Percentiles rank a stretch among this genome's conserved stretches.
phyloP scores from a whole-genome alignment of 2,888 invertebrate genomes.

The Sipunculus nudus region DNA sequence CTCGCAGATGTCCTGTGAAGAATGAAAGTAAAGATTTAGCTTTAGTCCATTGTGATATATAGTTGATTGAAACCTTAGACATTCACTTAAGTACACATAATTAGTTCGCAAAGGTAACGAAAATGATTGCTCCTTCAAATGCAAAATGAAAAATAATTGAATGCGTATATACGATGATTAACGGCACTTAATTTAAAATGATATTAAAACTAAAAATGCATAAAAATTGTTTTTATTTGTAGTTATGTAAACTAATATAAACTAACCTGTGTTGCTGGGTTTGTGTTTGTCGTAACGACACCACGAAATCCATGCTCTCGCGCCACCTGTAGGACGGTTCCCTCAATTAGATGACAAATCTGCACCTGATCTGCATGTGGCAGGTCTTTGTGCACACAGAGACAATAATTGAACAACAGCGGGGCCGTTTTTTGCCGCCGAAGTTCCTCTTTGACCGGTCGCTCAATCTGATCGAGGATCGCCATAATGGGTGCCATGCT shows the following conservation, averaged over 20 bases:
- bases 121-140: no score
- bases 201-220: no score
- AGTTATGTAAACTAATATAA: no score
- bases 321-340: slow-evolving; percentile 18
- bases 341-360: slow-evolving; percentile 30
- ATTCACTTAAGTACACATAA: no score
- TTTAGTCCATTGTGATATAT: no score
- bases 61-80: no score
- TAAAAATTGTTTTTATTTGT: no score
- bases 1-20: slow-evolving; percentile 31
- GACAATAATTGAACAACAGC: slow-evolving; percentile 26
- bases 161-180: no score
- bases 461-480: slow-evolving; percentile 19
- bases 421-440: not conserved
- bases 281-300: slow-evolving; percentile 30
- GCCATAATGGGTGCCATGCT: slow-evolving; percentile 28
- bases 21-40: no score
- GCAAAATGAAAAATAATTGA: no score
- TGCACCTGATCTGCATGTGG: slow-evolving; percentile 28
- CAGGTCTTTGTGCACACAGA: slow-evolving; percentile 31
- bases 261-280: slow-evolving; percentile 30
- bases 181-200: no score
- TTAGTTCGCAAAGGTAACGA: no score
- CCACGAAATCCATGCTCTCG: slow-evolving; percentile 12
- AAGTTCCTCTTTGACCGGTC: slow-evolving; percentile 19